Conservation (phyloP, 2,888 invertebrate species). For the Cacoxenus indagator region DNA sequence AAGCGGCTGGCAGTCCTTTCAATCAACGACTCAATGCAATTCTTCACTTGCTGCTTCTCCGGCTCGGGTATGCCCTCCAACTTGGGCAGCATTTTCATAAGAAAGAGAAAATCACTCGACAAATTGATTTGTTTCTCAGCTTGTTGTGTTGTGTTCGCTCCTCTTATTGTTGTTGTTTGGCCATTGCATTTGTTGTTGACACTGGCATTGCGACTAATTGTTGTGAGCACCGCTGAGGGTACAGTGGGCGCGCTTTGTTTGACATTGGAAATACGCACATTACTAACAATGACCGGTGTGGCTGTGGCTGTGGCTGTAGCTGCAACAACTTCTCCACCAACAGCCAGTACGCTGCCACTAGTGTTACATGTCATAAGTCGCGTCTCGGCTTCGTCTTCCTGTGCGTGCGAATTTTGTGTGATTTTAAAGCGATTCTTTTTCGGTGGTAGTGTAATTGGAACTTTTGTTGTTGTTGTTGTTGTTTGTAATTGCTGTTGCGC, state of each 20-base stretch:
- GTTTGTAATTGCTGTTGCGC: neutral
- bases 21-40: constrained; percentile 64
- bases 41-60: constrained; percentile 66
- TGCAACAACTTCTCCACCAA: constrained; percentile 4
- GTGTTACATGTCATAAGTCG: constrained; percentile 8
- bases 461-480: constrained; percentile 32
- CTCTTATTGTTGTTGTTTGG: neutral
- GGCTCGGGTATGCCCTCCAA: constrained; percentile 66
- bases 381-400: neutral
- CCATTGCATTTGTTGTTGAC: neutral
- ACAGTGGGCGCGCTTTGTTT: neutral
- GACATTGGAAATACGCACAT: neutral
- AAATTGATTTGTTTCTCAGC: constrained; percentile 63
- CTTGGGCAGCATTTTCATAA: constrained; percentile 68
- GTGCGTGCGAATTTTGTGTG: constrained; percentile 21
- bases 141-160: neutral
- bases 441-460: constrained; percentile 62
- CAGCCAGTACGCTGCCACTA: constrained; percentile 33
- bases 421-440: constrained; percentile 65
- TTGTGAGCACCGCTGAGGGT: constrained; percentile 8
- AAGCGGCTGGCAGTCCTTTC: constrained; percentile 58
- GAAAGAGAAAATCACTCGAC: constrained; percentile 66
- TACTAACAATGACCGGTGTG: constrained; percentile 42
- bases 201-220: neutral
- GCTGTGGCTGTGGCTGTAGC: constrained; percentile 23